These are phyloP conservation scores for Penaeus chinensis DNA, from an alignment of 1,140 invertebrate species.

Conservation along the genomic window DNA sequence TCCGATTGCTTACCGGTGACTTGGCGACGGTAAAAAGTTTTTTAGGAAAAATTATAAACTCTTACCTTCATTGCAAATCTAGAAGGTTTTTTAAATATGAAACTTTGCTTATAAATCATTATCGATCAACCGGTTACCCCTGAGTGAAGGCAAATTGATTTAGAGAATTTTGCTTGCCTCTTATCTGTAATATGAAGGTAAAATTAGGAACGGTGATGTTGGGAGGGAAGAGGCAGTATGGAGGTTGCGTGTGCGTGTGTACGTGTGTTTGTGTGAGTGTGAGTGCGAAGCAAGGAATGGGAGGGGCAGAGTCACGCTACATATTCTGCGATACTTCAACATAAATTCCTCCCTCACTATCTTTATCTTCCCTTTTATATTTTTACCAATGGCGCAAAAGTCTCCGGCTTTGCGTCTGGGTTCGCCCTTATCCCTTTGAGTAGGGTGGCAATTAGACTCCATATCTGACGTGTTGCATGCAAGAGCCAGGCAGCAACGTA, in stretches of 20 bases:
- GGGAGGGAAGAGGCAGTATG: not conserved
- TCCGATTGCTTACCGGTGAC: not conserved
- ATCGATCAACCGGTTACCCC: too few relatives aligned
- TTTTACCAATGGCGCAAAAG: too few relatives aligned
- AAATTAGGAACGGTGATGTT: not conserved
- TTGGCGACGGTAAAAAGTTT: not conserved
- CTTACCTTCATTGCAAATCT: not conserved
- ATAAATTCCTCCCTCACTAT: too few relatives aligned
- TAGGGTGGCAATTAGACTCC: too few relatives aligned
- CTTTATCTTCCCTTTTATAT: too few relatives aligned
- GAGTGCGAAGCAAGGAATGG: constrained; percentile 3
- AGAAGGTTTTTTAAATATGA: not conserved
- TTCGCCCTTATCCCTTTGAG: too few relatives aligned
- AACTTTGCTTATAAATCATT: too few relatives aligned
- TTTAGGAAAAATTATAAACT: not conserved
- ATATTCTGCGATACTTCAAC: too few relatives aligned
- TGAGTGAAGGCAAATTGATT: too few relatives aligned
- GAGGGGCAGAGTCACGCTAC: not conserved
- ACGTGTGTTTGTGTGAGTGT: not conserved
- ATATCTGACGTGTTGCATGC: not conserved
- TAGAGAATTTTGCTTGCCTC: not conserved
- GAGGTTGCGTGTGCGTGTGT: not conserved
- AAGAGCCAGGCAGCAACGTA: constrained; percentile 16
- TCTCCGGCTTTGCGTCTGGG: too few relatives aligned
- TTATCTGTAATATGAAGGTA: not conserved